phyloP scores from a whole-genome alignment of 2,113 vertebrate genomes.

The Serilophus lunatus region DNA sequence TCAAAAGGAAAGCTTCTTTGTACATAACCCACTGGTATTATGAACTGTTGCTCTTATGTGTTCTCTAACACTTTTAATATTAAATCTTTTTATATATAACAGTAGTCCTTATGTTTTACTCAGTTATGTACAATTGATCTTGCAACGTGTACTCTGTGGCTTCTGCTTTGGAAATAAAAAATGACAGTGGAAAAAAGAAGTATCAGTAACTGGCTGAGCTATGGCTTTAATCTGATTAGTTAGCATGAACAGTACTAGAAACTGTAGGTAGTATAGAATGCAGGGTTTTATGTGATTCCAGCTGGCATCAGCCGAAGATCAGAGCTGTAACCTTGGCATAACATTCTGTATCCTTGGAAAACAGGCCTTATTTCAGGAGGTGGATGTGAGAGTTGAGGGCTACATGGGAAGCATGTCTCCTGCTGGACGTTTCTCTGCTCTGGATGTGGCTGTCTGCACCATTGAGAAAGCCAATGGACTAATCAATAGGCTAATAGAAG shows the following conservation, averaged over 20 bases:
- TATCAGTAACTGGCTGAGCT: background rate
- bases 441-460: slow-evolving; percentile 96
- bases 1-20: background rate
- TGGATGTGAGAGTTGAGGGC: slow-evolving; percentile 87
- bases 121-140: background rate
- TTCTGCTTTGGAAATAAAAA: background rate
- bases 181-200: background rate
- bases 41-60: background rate
- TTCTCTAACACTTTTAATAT: background rate
- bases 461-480: slow-evolving; percentile 96
- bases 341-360: slow-evolving; percentile 5
- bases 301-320: background rate
- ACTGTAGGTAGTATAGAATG: background rate
- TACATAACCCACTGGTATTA: background rate
- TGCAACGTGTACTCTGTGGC: background rate
- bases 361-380: slow-evolving; percentile 91
- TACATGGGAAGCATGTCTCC: slow-evolving; percentile 92
- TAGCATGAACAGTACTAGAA: background rate
- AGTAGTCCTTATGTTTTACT: background rate
- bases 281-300: background rate
- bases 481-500: slow-evolving; percentile 92
- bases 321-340: background rate
- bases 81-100: background rate
- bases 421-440: slow-evolving; percentile 76
- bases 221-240: background rate